These are phyloP conservation scores for Paradoxurus hermaphroditus DNA, from an alignment of 2,113 vertebrate genomes.

Conservation along the genomic window DNA sequence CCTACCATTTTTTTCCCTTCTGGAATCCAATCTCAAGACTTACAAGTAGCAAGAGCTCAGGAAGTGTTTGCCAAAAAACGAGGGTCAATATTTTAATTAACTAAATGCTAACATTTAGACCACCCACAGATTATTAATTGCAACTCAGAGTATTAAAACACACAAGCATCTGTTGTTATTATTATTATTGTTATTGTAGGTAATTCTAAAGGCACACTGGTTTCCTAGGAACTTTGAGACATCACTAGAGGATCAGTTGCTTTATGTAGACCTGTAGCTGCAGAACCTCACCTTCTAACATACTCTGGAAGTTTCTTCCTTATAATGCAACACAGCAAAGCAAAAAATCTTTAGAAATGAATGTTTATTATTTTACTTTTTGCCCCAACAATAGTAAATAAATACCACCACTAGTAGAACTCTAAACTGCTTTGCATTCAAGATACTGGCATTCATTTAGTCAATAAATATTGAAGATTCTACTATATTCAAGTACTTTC, in stretches of 20 bases:
- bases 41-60: background rate
- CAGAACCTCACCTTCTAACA: background rate
- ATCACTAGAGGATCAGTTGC: background rate
- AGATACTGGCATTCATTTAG: background rate
- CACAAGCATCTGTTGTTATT: background rate
- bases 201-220: background rate
- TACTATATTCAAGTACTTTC: background rate
- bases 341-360: background rate
- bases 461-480: background rate
- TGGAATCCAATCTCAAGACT: background rate
- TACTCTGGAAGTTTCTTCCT: background rate
- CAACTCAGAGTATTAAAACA: background rate
- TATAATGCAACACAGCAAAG: background rate
- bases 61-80: background rate
- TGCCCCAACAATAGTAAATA: background rate
- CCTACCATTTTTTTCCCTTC: background rate
- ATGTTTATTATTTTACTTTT: background rate
- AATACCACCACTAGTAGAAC: background rate
- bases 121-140: background rate
- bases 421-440: background rate
- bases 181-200: background rate
- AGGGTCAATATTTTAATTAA: background rate
- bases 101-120: background rate
- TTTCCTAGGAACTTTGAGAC: background rate
- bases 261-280: background rate